These are phyloP conservation scores for Chaenogobius annularis DNA, from an alignment of 2,113 vertebrate species.

Conservation along the genomic window DNA sequence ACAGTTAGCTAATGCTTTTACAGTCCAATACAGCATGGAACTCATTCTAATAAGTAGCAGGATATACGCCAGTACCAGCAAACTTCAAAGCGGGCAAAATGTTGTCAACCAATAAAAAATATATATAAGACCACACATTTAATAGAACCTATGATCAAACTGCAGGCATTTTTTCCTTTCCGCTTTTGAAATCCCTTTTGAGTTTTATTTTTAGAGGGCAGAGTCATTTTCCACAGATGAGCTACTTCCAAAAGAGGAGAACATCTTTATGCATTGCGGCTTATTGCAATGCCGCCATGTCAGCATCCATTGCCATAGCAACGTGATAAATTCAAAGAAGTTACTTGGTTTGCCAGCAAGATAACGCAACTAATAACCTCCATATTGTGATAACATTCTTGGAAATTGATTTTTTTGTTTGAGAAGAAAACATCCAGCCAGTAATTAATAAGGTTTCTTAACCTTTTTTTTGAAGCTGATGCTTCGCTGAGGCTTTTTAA, in stretches of 20 bases:
- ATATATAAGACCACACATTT: conserved; percentile 21
- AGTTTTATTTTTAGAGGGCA: conserved; percentile 35
- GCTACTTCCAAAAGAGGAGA: conserved; percentile 25
- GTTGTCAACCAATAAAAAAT: conserved; percentile 29
- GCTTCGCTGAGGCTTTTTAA: neutral
- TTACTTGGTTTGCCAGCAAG: neutral
- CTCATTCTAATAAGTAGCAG: conserved; percentile 12
- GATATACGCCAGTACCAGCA: conserved; percentile 13
- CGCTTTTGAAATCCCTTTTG: conserved; percentile 31
- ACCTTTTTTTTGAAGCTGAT: no score
- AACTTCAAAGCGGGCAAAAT: conserved; percentile 32
- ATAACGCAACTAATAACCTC: neutral
- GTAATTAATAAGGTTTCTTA: neutral
- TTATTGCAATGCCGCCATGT: conserved; percentile 31
- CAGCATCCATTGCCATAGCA: conserved; percentile 28
- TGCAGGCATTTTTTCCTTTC: conserved; percentile 31
- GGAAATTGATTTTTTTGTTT: neutral
- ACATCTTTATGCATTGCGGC: conserved; percentile 18
- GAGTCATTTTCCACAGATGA: conserved; percentile 25
- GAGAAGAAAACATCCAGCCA: neutral
- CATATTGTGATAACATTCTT: neutral
- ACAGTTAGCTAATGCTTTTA: neutral
- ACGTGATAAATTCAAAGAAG: conserved; percentile 36
- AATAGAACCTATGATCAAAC: conserved; percentile 16
- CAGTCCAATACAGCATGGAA: neutral